Evolutionary conservation across 2,888 invertebrate genomes (phyloP), one percentile per base, ranked within the genome.

Genomic region (Druceiella hillmani): DNA sequence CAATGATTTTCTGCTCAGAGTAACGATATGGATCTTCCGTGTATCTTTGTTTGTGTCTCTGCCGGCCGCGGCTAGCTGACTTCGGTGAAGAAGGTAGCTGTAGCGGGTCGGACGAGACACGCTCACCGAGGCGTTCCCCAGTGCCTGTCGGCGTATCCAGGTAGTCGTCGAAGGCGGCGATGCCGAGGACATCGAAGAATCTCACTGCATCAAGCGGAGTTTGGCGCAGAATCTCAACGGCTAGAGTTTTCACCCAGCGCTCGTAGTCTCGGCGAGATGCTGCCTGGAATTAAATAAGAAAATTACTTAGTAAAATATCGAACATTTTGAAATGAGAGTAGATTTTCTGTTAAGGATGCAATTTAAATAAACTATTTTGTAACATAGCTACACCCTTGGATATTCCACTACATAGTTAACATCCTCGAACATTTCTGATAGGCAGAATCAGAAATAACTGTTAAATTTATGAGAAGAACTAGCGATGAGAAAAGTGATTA

Each of bases 231-330:
- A 85, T 74, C 58, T 85, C 83, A 45, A 83, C 78, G 35, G 83
- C 84, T 44, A 85, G 74, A 37, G 81, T 79, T 53, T 80, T 79
- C 53, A 83, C 82, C 84, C 84, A 85, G 40, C 79, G 74, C 61
- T 81, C 77, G 61, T 83, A 84, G 52, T 79, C 75, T 51, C 76
- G 73, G 58, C 81, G 79, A 55, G 75, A 79, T 61, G 78, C 75
- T 55, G 81, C 78, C 84, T 84, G 73, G 36, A 76, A 79, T 61
- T 61, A 66, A 49, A 49, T 46, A 45, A 30, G 26, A 39, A 16
- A 43, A n/a, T n/a, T n/a, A n/a, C n/a, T n/a, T n/a, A n/a, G n/a
- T n/a, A n/a, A n/a, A n/a, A n/a, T n/a, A n/a, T n/a, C n/a, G n/a
- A n/a, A n/a, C n/a, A n/a, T n/a, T n/a, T n/a, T n/a, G n/a, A n/a